Evolutionary conservation across 1,140 invertebrate species (phyloP), one percentile per base, ranked within the genome.

Genomic region (Drosophila setifemur): DNA sequence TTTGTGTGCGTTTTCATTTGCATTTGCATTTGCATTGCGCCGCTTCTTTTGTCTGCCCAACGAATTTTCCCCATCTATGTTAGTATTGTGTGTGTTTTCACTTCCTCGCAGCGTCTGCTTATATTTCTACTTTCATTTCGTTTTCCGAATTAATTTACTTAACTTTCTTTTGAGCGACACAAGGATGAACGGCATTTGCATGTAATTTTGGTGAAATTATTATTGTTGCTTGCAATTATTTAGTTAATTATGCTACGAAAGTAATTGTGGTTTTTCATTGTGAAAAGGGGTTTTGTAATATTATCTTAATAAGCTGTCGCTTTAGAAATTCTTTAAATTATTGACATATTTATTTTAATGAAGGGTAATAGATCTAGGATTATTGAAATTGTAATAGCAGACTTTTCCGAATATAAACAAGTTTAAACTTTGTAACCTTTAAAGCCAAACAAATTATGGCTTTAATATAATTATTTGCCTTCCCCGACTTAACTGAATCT

Each of bases 71-170:
- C 44, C n/a, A 7, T 23, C 14, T 9, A 11, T 26, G n/a, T 14
- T 35, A 9, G 25, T 23, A 28, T 48, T 68, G 7, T 49, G 18
- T 44, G 29, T 35, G 33, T 26, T 64, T 47, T 63, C 57, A 61
- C 57, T 63, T 63, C 29, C 33, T 47, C 8, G 18, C 12, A 23
- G 29, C 25, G 55, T 63, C 66, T 58, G 52, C 52, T 70, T 71
- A 28, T 35, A 54, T 81, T 72, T 72, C 37, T 37, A 31, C 28
- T 50, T 67, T 48, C 49, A 35, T 37, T 64, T 40, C 21, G 39
- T 37, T 52, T 54, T 31, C 44, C 57, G 58, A 74, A 74, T 83
- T 73, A 78, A 70, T 74, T 74, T 63, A 73, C 53, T 26, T 63
- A 86, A 68, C 40, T 72, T 86, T 58, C 48, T 42, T 58, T 61